Base-by-base conservation (phyloP, 1,140 invertebrate species). In the Bombus turneri region DNA sequence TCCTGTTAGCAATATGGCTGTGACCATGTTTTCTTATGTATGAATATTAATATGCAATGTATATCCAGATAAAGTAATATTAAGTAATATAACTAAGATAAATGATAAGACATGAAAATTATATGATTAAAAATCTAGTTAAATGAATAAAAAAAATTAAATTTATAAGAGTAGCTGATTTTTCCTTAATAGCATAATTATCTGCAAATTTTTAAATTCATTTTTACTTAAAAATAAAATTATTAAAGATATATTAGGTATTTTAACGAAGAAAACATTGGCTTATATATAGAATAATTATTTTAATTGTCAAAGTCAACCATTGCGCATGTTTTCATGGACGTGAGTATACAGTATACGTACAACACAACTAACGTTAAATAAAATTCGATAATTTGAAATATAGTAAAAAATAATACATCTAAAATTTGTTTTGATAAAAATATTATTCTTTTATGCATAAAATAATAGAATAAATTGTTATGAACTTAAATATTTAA, bases 1-100 rank as follows among this genome's bases (percentile, higher is more conserved):
- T 83, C 74, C 77, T 91, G 85, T 85, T 92, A 90, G 86, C 85
- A 91, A 92, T 91, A 83, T 89, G 91, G 91, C 91, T 92, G 91
- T 92, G 91, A 92, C 90, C 91, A 92, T 92, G 86, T 88, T 53
- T 53, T 86, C 82, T 89, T 88, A 85, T 85, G 47, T 88, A 86
- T 81, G 41, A 74, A 81, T 87, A 81, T 74, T 78, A 73, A 69
- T 84, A 86, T 87, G 72, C 74, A 79, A 68, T 71, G 59, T 90
- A 76, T 88, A 66, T 22, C 47, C 74, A 43, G 34, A 87, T 73
- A 85, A 77, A 76, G 79, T 83, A 43, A 57, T 82, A 66, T 88
- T 76, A 86, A 85, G 71, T 75, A 76, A 37, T 81, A 68, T 77
- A 68, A 39, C 31, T 78, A 53, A 83, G 53, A 81, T 57, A 78